Percentiles rank a stretch among this genome's conserved stretches.
These are phyloP conservation scores for Bemisia tabaci DNA, from an alignment of 1,140 invertebrate genomes.

Conservation along the genomic window DNA sequence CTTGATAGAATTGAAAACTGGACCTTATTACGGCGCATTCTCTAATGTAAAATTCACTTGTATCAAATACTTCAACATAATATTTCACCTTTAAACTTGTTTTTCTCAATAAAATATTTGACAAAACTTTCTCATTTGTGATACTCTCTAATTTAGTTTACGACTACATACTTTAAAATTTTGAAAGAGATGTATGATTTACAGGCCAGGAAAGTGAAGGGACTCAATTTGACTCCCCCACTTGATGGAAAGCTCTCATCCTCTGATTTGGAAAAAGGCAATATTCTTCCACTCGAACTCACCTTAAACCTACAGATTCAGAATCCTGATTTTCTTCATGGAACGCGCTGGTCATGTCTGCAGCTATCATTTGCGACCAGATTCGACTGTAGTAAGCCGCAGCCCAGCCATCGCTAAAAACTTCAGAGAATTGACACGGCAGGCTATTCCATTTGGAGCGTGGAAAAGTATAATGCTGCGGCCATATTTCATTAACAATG, in stretches of 20 bases:
- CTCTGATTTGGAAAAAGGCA: too few species aligned
- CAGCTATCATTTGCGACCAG: constrained; percentile 77
- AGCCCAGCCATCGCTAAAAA: constrained; percentile 57
- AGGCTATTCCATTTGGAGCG: constrained; percentile 61
- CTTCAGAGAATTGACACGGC: constrained; percentile 60
- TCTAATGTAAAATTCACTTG: too few species aligned
- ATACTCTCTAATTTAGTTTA: not conserved
- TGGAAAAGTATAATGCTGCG: constrained; percentile 55
- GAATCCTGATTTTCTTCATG: constrained; percentile 40
- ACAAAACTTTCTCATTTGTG: not conserved
- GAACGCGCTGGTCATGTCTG: constrained; percentile 77
- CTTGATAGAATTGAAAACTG: too few species aligned
- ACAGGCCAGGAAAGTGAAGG: not conserved
- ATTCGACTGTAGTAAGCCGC: constrained; percentile 57
- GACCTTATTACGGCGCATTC: too few species aligned
- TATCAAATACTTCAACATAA: too few species aligned
- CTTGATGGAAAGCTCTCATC: not conserved
- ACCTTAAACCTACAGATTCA: constrained; percentile 26
- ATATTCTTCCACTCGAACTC: constrained; percentile 5
- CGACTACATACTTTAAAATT: not conserved
- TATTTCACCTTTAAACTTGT: too few species aligned
- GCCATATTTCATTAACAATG: constrained; percentile 60
- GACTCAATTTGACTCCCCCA: not conserved
- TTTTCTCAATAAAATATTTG: too few species aligned
- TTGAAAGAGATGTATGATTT: not conserved